Percentiles rank a stretch among this genome's conserved stretches.
phyloP scores from a whole-genome alignment of 1,140 invertebrate species.

The Penaeus indicus region DNA sequence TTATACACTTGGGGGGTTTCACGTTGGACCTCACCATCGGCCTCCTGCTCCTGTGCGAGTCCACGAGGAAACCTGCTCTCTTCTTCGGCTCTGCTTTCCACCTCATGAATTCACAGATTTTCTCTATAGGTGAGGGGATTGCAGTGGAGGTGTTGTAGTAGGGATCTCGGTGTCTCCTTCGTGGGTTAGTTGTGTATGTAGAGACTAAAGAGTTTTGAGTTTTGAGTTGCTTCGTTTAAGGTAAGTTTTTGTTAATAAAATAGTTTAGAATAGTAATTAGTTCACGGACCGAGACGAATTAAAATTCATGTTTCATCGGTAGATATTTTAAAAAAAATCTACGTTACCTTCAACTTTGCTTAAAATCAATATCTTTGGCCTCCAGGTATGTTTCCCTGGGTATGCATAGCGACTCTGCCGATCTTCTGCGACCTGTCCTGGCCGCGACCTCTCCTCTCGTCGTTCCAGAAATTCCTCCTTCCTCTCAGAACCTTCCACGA shows the following conservation, averaged over 20 bases:
- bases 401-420: slow-evolving; percentile 44
- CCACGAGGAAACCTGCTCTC: slow-evolving; percentile 20
- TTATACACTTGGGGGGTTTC: slow-evolving; percentile 47
- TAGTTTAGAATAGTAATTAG: no score
- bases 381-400: slow-evolving; percentile 51
- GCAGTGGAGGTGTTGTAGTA: background rate
- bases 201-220: background rate
- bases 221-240: no score
- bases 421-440: slow-evolving; percentile 37
- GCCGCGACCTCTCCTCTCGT: slow-evolving; percentile 24
- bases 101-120: slow-evolving; percentile 56
- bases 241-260: no score
- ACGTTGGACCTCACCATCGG: slow-evolving; percentile 42
- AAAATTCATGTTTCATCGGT: no score
- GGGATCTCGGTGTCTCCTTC: background rate
- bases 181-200: background rate
- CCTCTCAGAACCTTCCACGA: background rate
- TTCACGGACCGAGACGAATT: no score
- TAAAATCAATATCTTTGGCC: background rate
- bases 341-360: no score
- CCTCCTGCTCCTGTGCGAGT: slow-evolving; percentile 21
- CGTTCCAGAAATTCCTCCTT: background rate
- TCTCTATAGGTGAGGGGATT: slow-evolving; percentile 36
- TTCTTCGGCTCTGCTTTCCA: slow-evolving; percentile 41
- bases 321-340: no score